Percentiles rank a stretch among this genome's conserved stretches.
phyloP scores from a whole-genome alignment of 92 coral and sea anemone genomes.

The Epizoanthus illoricatus region DNA sequence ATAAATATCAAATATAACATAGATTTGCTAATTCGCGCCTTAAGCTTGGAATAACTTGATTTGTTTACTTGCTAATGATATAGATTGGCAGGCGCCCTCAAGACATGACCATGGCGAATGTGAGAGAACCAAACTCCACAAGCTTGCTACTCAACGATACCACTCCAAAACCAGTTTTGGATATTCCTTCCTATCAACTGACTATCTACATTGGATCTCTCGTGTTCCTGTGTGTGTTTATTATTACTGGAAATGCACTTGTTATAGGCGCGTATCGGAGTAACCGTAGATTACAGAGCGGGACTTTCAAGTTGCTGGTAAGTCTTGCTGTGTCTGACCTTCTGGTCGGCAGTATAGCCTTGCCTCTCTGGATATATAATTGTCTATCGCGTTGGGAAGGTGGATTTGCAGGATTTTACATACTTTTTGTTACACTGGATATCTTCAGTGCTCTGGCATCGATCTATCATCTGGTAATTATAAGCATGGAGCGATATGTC shows the following conservation, averaged over 20 bases:
- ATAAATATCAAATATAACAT: background rate
- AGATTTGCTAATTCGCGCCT: background rate
- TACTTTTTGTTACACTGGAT: constrained; percentile 27
- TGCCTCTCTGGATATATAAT: constrained; percentile 32
- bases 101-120: constrained; percentile 3
- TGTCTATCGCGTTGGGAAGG: constrained; percentile 29
- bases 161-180: constrained; percentile 3
- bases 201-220: constrained; percentile 8
- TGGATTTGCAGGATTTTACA: constrained; percentile 19
- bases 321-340: constrained; percentile 40
- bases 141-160: background rate
- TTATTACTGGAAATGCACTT: constrained; percentile 25
- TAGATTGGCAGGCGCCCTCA: background rate
- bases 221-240: constrained; percentile 5
- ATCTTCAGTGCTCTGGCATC: constrained; percentile 38
- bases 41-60: background rate
- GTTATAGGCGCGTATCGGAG: constrained; percentile 24
- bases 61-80: background rate
- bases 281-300: constrained; percentile 20
- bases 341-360: constrained; percentile 31
- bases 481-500: constrained; percentile 26
- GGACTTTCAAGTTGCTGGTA: constrained; percentile 25
- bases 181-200: constrained; percentile 10
- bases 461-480: constrained; percentile 23
- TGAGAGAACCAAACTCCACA: background rate